Evolutionary conservation across 2,113 vertebrate genomes (phyloP).

Genomic region (Connochaetes taurinus): DNA sequence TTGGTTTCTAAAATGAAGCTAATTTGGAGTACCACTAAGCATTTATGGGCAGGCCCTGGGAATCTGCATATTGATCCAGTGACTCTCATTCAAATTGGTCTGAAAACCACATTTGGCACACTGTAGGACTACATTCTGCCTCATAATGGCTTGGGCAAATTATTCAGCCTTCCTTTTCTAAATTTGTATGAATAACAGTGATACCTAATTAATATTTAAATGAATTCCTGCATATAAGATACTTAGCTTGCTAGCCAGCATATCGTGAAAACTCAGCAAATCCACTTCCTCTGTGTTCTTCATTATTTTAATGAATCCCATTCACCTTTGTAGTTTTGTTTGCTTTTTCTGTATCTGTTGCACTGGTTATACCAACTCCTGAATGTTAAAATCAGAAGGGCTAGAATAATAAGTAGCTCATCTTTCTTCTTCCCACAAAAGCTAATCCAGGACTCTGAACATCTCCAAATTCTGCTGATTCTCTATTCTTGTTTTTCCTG

Average conservation of each 20-base stretch:
- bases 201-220: not conserved
- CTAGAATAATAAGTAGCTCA: not conserved
- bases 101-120: slow-evolving; percentile 10
- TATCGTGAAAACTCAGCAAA: not conserved
- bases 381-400: not conserved
- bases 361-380: not conserved
- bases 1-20: not conserved
- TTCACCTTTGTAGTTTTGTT: not conserved
- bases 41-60: not conserved
- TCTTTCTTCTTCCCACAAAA: not conserved
- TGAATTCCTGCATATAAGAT: not conserved
- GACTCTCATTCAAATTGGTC: not conserved
- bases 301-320: not conserved
- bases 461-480: not conserved
- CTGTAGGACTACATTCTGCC: not conserved
- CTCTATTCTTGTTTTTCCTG: not conserved
- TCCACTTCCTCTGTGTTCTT: not conserved
- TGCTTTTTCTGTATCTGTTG: not conserved
- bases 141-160: not conserved
- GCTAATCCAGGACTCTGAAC: not conserved
- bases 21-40: not conserved
- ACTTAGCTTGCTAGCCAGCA: not conserved
- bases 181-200: not conserved
- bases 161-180: not conserved
- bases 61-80: not conserved